Conservation (phyloP, 1,140 invertebrate genomes). For the Drosophila repletoides region DNA sequence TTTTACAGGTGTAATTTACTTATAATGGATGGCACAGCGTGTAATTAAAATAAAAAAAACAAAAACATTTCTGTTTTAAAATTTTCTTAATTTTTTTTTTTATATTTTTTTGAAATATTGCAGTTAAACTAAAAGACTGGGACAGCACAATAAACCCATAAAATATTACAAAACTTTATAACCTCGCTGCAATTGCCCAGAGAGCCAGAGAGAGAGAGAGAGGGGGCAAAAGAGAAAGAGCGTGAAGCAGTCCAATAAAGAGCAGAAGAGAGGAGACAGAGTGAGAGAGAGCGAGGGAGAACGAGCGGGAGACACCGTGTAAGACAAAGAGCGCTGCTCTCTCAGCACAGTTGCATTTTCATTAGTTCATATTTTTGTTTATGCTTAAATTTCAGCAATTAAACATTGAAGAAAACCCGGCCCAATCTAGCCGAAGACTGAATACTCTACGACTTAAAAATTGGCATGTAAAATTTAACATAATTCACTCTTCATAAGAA, state of each 20-base stretch:
- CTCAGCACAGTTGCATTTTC: slow-evolving; percentile 37
- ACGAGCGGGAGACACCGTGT: not conserved
- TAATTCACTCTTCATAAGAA: too few relatives aligned
- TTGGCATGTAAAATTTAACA: too few relatives aligned
- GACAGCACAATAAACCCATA: slow-evolving; percentile 47
- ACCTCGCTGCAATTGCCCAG: slow-evolving; percentile 56
- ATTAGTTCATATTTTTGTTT: slow-evolving; percentile 42
- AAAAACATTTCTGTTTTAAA: not conserved
- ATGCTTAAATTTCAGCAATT: slow-evolving; percentile 40
- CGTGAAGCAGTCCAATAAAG: not conserved
- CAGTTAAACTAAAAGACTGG: slow-evolving; percentile 27
- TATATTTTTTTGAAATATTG: slow-evolving; percentile 13
- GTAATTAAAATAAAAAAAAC: not conserved
- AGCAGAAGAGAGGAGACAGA: not conserved
- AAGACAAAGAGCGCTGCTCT: slow-evolving; percentile 11
- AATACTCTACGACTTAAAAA: slow-evolving; percentile 7
- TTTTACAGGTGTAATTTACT: slow-evolving; percentile 8
- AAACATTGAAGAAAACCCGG: not conserved
- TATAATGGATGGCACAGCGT: not conserved
- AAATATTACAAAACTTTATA: slow-evolving; percentile 58
- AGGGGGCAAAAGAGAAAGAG: slow-evolving; percentile 2
- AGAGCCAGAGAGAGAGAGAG: slow-evolving; percentile 25
- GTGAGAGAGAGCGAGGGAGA: not conserved
- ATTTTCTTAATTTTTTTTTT: slow-evolving; percentile 7
- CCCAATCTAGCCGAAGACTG: not conserved